Evolutionary conservation across 1,140 invertebrate species (phyloP).

Genomic region (Scaptomyza hsui): DNA sequence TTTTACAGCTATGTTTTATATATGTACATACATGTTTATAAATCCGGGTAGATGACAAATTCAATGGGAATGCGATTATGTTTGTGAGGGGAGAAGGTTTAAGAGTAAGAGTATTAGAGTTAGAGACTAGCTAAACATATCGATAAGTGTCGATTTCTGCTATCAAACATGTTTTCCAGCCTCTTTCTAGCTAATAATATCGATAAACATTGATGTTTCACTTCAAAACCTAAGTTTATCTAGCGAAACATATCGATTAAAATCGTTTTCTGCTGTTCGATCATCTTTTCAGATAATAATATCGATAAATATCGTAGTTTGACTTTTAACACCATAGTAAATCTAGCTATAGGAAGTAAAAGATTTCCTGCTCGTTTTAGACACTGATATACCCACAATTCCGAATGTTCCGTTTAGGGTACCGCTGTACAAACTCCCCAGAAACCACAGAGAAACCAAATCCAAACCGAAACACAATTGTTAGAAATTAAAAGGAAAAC

Average conservation of each 20-base stretch:
- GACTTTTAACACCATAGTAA: no score
- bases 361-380: no score
- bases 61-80: not conserved
- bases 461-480: conserved; percentile 82
- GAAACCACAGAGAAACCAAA: conserved; percentile 61
- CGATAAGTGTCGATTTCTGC: no score
- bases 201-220: not conserved
- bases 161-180: no score
- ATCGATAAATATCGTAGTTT: no score
- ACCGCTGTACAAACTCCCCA: conserved; percentile 18
- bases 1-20: no score
- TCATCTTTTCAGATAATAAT: no score
- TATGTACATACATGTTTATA: not conserved
- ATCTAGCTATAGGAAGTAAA: no score
- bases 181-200: not conserved
- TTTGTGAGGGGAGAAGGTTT: not conserved
- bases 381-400: conserved; percentile 1
- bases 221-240: no score
- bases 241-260: no score
- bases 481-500: conserved; percentile 82
- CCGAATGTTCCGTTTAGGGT: conserved; percentile 20
- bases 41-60: not conserved
- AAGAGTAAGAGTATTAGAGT: not conserved
- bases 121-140: no score
- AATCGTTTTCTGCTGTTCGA: no score